A percentile compares a stretch with the other conserved stretches of the same genome.
These are phyloP conservation scores for Phocoena phocoena DNA, from an alignment of 2,113 vertebrate genomes.

Conservation along the genomic window DNA sequence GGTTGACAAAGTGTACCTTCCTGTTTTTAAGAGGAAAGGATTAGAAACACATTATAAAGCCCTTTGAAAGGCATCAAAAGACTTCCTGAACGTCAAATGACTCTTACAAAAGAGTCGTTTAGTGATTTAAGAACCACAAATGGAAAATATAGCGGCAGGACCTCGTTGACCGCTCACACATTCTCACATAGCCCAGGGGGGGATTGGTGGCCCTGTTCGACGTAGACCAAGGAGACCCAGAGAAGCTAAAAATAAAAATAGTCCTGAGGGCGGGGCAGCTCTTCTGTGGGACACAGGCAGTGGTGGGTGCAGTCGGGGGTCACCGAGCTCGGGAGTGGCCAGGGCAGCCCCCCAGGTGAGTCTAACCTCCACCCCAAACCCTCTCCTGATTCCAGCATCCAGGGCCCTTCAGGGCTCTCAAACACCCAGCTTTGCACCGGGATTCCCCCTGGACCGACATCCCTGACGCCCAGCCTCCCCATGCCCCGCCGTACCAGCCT, in stretches of 20 bases:
- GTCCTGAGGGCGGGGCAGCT: not conserved
- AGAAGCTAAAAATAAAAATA: slow-evolving; percentile 28
- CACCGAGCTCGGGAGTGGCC: not conserved
- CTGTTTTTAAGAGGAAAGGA: slow-evolving; percentile 79
- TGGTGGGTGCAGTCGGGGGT: not conserved
- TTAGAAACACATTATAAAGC: slow-evolving; percentile 77
- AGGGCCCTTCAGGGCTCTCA: no score
- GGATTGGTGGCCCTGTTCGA: not conserved
- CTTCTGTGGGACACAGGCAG: not conserved
- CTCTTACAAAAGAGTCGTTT: slow-evolving; percentile 70
- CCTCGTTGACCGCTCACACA: not conserved
- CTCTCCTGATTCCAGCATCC: not conserved
- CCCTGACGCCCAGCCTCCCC: rapidly evolving
- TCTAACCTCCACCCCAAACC: rapidly evolving
- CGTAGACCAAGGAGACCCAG: not conserved
- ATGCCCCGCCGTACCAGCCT: rapidly evolving
- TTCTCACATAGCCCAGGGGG: not conserved
- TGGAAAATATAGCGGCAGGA: not conserved
- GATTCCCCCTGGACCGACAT: rapidly evolving
- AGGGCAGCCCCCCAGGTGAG: rapidly evolving
- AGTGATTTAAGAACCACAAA: slow-evolving; percentile 56
- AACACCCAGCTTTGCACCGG: rapidly evolving
- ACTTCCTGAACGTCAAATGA: slow-evolving; percentile 71
- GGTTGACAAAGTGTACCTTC: slow-evolving; percentile 58
- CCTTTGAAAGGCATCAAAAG: slow-evolving; percentile 79